These are phyloP conservation scores for Nymphalis c-album DNA, from an alignment of 2,888 invertebrate genomes.

Conservation along the genomic window DNA sequence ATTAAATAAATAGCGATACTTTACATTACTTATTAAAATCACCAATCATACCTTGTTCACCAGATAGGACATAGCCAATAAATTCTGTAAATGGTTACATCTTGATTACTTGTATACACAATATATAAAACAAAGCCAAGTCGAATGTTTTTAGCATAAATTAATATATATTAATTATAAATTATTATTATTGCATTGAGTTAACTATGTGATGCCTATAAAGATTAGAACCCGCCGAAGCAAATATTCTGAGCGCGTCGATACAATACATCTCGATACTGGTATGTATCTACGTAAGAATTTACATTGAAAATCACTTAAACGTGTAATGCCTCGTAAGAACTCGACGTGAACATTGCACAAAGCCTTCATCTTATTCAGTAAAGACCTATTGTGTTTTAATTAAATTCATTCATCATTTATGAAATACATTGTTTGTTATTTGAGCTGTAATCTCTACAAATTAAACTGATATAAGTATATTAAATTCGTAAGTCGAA, in stretches of 20 bases:
- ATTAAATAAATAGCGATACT: neutral
- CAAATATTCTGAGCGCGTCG: slow-evolving; percentile 8
- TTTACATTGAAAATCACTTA: slow-evolving; percentile 12
- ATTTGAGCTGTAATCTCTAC: neutral
- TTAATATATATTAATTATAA: too few species aligned
- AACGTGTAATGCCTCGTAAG: neutral
- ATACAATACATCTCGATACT: slow-evolving; percentile 1
- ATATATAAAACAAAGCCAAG: slow-evolving; percentile 9
- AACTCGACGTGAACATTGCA: neutral
- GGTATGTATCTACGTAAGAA: neutral
- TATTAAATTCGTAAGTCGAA: too few species aligned
- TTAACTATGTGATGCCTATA: slow-evolving; percentile 18
- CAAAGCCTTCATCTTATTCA: neutral
- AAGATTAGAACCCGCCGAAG: slow-evolving; percentile 22
- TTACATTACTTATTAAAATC: neutral
- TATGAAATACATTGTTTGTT: neutral
- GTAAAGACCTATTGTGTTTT: neutral
- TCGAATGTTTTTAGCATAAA: slow-evolving; percentile 29
- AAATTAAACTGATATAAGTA: neutral
- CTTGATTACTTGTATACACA: neutral
- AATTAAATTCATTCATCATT: neutral
- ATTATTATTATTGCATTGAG: slow-evolving; percentile 25
- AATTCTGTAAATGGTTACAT: slow-evolving; percentile 8
- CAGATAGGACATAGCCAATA: neutral
- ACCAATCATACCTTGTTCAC: neutral